phyloP scores from a whole-genome alignment of 2,888 invertebrate species.

The Drosophila mulleri region DNA sequence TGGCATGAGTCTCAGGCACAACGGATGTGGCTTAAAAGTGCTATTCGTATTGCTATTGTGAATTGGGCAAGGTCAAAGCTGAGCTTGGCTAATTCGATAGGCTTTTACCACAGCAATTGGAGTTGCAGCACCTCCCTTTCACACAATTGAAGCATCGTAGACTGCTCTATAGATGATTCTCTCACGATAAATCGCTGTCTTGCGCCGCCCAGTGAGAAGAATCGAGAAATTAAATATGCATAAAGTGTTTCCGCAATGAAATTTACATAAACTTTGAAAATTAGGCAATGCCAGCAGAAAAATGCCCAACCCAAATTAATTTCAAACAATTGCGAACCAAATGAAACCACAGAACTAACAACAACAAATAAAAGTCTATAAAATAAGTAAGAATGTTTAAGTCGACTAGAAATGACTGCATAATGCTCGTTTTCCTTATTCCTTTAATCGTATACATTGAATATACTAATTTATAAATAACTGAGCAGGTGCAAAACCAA shows the following conservation, averaged over 20 bases:
- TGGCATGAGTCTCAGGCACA: slow-evolving; percentile 42
- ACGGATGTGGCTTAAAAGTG: slow-evolving; percentile 52
- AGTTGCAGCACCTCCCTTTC: slow-evolving; percentile 31
- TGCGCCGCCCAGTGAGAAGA: slow-evolving; percentile 37
- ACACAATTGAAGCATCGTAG: slow-evolving; percentile 37
- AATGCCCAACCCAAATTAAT: slow-evolving; percentile 26
- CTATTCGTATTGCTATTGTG: slow-evolving; percentile 4
- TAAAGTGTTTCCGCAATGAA: slow-evolving; percentile 66
- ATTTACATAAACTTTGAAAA: slow-evolving; percentile 67
- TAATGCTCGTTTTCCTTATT: neutral
- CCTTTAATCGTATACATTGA: neutral
- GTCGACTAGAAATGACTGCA: neutral
- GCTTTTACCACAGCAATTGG: slow-evolving; percentile 33
- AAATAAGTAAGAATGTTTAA: neutral
- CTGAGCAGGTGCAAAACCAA: neutral
- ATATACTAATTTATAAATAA: neutral
- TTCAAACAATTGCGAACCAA: slow-evolving; percentile 31
- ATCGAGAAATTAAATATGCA: slow-evolving; percentile 56
- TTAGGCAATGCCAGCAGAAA: slow-evolving; percentile 20
- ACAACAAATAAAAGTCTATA: neutral
- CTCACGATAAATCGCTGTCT: slow-evolving; percentile 62
- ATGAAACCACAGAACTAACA: slow-evolving; percentile 22
- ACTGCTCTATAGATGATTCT: slow-evolving; percentile 33
- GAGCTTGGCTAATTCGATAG: slow-evolving; percentile 36
- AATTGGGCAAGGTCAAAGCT: slow-evolving; percentile 50